Evolutionary conservation across 2,888 invertebrate genomes (phyloP), one percentile per base, ranked within the genome.

Genomic region (Buathra laborator): DNA sequence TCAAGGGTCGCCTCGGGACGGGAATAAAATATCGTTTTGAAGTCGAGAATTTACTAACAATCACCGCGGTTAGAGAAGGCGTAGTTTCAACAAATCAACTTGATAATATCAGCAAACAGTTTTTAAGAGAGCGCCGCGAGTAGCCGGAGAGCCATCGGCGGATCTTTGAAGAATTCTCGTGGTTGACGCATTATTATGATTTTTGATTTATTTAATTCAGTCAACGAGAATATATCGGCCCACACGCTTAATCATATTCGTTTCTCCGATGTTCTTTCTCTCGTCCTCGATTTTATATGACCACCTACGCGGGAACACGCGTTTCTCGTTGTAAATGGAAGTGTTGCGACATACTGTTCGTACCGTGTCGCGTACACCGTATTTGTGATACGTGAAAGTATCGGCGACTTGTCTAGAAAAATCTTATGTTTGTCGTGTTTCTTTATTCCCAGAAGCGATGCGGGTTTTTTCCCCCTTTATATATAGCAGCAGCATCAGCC

Each of bases 231-330:
- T 67, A 16, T 56, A 76, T 64, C 64, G 53, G 14, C 75, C 59
- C 43, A 59, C 76, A 59, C 76, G 53, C 48, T 3, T 16, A 29
- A 29, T 64, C 59, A 37, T 19, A 81, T 70, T 43, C 67, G 44
- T 71, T 74, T 75, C 71, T 37, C 37, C 51, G 19, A 19, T 44
- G 16, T 46, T 84, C 66, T 72, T 67, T 76, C 70, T 71, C 19
- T 76, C 80, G 84, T 76, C 72, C 84, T 84, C 70, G 71, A 80
- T 77, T 51, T 37, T 37, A 37, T 37, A 43, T 14, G 51, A 51
- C 51, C 84, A 67, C 84, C 84, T 67, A 84, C 81, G 70, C 75
- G 48, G 2, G 7, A 64, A 74, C 56, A 59, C 70, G 66, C 75
- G 56, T 37, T 29, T 66, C 66, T 66, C 51, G 37, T 64, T 51